Evolutionary conservation across 2,113 vertebrate genomes (phyloP).

Genomic region (Hyaena hyaena): DNA sequence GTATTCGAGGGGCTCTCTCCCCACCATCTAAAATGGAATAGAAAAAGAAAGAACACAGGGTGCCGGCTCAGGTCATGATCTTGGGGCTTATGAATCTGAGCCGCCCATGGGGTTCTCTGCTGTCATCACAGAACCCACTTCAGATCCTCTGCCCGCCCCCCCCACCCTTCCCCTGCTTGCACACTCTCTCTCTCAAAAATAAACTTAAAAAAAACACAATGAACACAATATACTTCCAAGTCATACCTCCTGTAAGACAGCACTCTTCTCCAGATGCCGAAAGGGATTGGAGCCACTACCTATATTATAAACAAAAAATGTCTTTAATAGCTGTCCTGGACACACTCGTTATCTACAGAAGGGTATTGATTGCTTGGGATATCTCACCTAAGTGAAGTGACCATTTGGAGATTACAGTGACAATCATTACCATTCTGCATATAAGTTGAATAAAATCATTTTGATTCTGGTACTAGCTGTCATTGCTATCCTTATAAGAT

Average conservation of each 20-base stretch:
- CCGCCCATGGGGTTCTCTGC: too few relatives aligned
- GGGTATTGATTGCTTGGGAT: neutral
- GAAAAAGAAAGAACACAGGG: neutral
- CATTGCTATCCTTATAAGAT: neutral
- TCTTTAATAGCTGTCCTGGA: constrained; percentile 4
- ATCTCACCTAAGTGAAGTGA: neutral
- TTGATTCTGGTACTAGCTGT: neutral
- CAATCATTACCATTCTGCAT: neutral
- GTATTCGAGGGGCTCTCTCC: neutral
- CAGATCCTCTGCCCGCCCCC: too few relatives aligned
- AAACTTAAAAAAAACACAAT: too few relatives aligned
- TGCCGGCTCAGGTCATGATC: too few relatives aligned
- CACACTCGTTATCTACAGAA: neutral
- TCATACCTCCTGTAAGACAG: constrained; percentile 97
- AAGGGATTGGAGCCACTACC: constrained; percentile 98
- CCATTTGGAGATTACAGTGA: neutral
- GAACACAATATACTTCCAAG: fast-evolving
- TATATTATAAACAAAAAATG: constrained; percentile 77
- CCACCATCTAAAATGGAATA: neutral
- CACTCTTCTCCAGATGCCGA: constrained; percentile 98
- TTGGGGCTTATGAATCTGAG: too few relatives aligned
- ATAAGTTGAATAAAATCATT: neutral
- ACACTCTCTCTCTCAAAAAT: too few relatives aligned
- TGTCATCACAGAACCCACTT: too few relatives aligned
- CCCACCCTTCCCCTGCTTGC: too few relatives aligned